These are phyloP conservation scores for Teleogryllus oceanicus DNA, from an alignment of 2,888 invertebrate genomes.

Conservation along the genomic window DNA sequence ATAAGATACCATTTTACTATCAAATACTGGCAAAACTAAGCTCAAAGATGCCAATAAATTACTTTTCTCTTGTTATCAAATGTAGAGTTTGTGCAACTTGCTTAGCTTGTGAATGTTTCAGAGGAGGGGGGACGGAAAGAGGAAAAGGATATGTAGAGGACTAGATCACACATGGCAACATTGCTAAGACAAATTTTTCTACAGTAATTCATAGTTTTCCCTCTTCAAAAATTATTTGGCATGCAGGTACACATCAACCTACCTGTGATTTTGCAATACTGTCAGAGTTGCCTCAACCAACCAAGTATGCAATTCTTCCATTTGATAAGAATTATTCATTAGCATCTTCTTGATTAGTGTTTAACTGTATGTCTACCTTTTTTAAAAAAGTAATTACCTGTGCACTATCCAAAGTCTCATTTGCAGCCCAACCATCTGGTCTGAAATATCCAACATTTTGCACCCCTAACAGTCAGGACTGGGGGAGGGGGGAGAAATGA, in stretches of 20 bases:
- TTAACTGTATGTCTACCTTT: neutral
- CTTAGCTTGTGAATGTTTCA: no score
- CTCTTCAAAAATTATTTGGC: no score
- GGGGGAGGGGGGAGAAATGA: neutral
- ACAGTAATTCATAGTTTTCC: no score
- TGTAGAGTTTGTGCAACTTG: no score
- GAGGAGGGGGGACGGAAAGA: no score
- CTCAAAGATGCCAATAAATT: constrained; percentile 18
- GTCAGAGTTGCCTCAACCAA: no score
- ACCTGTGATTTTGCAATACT: no score
- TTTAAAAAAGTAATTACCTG: constrained; percentile 11
- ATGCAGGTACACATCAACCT: no score
- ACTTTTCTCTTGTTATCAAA: neutral
- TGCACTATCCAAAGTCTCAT: constrained; percentile 1
- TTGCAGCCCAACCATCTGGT: constrained; percentile 1
- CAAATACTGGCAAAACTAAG: neutral
- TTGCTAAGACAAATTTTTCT: no score
- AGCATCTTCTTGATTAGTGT: constrained; percentile 12
- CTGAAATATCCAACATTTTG: constrained; percentile 18
- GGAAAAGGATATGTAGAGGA: no score
- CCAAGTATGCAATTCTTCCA: neutral
- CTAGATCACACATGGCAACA: no score
- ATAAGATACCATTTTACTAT: neutral
- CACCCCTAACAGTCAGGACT: constrained; percentile 18
- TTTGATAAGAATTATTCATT: neutral